Evolutionary conservation across 2,113 vertebrate species (phyloP), one percentile per base, ranked within the genome.

Genomic region (Cheirogaleus medius): DNA sequence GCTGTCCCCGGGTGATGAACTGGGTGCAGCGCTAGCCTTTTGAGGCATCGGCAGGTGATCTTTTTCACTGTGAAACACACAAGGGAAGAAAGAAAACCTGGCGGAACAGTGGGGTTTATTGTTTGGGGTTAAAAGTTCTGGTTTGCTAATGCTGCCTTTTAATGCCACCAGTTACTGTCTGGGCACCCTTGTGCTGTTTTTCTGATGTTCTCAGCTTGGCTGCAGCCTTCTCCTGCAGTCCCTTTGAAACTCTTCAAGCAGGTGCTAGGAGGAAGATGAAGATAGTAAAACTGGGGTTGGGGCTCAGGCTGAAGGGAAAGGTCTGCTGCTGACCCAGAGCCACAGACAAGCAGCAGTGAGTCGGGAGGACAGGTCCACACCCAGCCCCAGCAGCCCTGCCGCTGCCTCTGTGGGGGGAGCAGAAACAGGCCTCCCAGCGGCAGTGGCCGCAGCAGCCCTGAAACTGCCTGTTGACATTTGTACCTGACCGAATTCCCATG

Each of bases 381-480:
- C 25, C 1, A 64, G 21, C 42, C 27, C 60, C 47, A 49, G 74
- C 42, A 7, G 78, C 0, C 39, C 84, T 92, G 84, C 95, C 80
- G 92, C 87, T 93, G 91, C 69, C 83, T 94, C 42, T 93, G 91
- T 74, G 93, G 21, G 52, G 14, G 1, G 6, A 78, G 21, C 89
- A 74, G 66, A 73, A 91, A 20, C 64, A 32, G 77, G 52, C 37
- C 74, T 83, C n/a, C 44, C 5, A 21, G 81, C 49, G 83, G 83
- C 85, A 82, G 85, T 81, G 44, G n/a, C 68, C 69, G 39, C 49
- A 25, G 15, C 64, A 18, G 54, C 71, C 82, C 88, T 0, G 0
- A 47, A 52, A 91, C 86, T 93, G 97, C 97, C 98, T 97, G 97
- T 97, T 98, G 97, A 97, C 78, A 89, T 94, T 58, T 18, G 27